Conservation (phyloP, 2,797 vertebrate genomes). For the Tarsius wallacei region DNA sequence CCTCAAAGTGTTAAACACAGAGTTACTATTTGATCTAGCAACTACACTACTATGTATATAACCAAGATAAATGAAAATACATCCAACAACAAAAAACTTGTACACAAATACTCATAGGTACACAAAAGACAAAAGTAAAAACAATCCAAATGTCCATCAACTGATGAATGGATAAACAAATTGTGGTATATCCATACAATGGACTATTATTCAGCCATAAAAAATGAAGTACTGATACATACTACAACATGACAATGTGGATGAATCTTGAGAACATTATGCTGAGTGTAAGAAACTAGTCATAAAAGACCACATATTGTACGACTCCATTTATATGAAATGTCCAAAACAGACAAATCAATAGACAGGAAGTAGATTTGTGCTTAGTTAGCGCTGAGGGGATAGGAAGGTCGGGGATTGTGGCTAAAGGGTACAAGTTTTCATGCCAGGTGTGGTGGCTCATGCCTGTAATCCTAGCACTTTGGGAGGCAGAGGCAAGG, state of each 20-base stretch:
- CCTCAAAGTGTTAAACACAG: slow-evolving; percentile 3
- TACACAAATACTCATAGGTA: not conserved
- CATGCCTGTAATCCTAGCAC: too few relatives aligned
- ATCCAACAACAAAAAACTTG: not conserved
- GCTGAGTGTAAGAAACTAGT: not conserved
- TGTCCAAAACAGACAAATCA: slow-evolving; percentile 7
- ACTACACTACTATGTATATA: not conserved
- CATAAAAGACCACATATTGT: not conserved
- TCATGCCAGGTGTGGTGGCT: not conserved
- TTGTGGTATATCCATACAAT: not conserved
- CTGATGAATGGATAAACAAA: not conserved
- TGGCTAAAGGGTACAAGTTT: not conserved
- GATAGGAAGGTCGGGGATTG: not conserved
- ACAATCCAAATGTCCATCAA: slow-evolving; percentile 25
- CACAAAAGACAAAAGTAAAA: not conserved
- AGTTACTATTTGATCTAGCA: slow-evolving; percentile 17
- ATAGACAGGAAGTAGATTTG: not conserved
- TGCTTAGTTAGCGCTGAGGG: not conserved
- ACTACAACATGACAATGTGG: slow-evolving; percentile 15
- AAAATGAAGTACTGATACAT: not conserved
- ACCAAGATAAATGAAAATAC: slow-evolving; percentile 37
- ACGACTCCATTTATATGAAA: not conserved
- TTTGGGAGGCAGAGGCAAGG: too few relatives aligned
- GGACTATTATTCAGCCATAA: not conserved
- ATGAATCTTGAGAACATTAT: not conserved